Evolutionary conservation across 2,888 invertebrate species (phyloP).

Genomic region (Apeira syringaria): DNA sequence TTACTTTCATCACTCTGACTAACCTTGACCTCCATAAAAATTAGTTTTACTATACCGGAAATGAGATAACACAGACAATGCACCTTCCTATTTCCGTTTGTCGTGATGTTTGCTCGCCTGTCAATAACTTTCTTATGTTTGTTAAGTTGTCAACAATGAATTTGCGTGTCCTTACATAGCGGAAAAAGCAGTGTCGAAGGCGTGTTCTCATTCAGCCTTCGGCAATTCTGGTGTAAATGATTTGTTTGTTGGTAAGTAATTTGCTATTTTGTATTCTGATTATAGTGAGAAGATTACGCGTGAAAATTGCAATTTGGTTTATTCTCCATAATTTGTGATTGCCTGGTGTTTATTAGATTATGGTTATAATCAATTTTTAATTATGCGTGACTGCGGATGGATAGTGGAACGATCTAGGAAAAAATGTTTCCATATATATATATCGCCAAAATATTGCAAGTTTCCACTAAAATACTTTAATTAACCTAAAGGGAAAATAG

Average conservation of each 20-base stretch:
- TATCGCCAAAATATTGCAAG: too few relatives aligned
- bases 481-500: too few relatives aligned
- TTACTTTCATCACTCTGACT: constrained; percentile 15
- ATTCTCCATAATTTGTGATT: too few relatives aligned
- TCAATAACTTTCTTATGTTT: constrained; percentile 64
- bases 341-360: too few relatives aligned
- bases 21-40: constrained; percentile 55
- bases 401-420: too few relatives aligned
- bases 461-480: too few relatives aligned
- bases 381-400: too few relatives aligned
- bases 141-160: constrained; percentile 25
- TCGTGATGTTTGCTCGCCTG: constrained; percentile 51
- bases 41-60: constrained; percentile 50
- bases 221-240: constrained; percentile 19
- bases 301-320: too few relatives aligned
- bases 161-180: constrained; percentile 37
- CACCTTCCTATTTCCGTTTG: constrained; percentile 66
- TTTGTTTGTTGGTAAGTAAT: constrained; percentile 28
- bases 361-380: too few relatives aligned
- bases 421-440: too few relatives aligned
- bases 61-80: constrained; percentile 46
- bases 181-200: constrained; percentile 31
- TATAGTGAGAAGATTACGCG: too few relatives aligned
- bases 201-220: constrained; percentile 27
- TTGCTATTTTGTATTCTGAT: constrained; percentile 28